Conservation (phyloP, 2,888 invertebrate species). For the Griposia aprilina region DNA sequence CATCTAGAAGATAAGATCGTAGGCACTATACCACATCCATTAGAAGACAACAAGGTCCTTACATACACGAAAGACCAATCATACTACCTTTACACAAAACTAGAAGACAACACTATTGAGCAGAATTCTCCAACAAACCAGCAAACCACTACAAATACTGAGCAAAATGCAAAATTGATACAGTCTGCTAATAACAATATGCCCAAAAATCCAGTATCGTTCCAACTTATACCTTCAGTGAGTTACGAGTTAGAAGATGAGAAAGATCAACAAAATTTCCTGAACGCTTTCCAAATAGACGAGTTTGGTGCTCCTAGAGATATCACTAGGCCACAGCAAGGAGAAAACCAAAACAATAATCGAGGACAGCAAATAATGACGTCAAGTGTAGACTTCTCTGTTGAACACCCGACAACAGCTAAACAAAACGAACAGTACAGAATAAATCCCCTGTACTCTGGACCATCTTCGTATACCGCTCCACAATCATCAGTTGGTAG, state of each 20-base stretch:
- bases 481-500: slow-evolving; percentile 85
- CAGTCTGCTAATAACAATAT: slow-evolving; percentile 36
- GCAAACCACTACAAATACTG: slow-evolving; percentile 55
- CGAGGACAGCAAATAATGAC: slow-evolving; percentile 69
- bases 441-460: slow-evolving; percentile 78
- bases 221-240: slow-evolving; percentile 84
- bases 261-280: slow-evolving; percentile 80
- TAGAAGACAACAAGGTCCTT: slow-evolving; percentile 81
- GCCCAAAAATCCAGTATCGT: slow-evolving; percentile 70
- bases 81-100: slow-evolving; percentile 83
- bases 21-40: slow-evolving; percentile 85
- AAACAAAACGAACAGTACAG: slow-evolving; percentile 70
- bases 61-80: slow-evolving; percentile 86
- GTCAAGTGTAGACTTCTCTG: slow-evolving; percentile 77
- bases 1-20: slow-evolving; percentile 85
- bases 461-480: slow-evolving; percentile 86
- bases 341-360: slow-evolving; percentile 69
- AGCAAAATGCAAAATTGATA: slow-evolving; percentile 51
- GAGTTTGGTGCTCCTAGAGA: slow-evolving; percentile 79
- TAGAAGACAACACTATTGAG: slow-evolving; percentile 72
- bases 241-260: slow-evolving; percentile 83
- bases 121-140: slow-evolving; percentile 65
- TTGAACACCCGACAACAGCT: slow-evolving; percentile 75
- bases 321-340: slow-evolving; percentile 61
- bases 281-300: slow-evolving; percentile 81